A percentile compares a stretch with the other conserved stretches of the same genome.
Evolutionary conservation across 2,113 vertebrate genomes (phyloP).

Genomic region (Pangasianodon hypophthalmus): DNA sequence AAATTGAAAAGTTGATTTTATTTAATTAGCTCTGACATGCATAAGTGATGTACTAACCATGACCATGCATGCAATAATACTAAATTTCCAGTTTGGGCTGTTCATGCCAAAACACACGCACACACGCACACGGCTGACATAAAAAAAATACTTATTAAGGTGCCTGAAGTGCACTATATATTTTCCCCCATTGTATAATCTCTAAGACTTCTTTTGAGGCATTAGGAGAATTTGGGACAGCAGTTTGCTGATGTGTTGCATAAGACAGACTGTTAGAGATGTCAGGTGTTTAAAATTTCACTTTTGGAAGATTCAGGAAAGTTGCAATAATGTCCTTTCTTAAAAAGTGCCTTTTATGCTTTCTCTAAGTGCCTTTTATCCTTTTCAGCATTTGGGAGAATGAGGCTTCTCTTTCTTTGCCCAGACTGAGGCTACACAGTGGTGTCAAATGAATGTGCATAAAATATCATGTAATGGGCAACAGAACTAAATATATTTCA

Average conservation of each 20-base stretch:
- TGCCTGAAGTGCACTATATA: background rate
- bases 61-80: background rate
- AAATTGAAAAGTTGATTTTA: background rate
- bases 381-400: background rate
- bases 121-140: background rate
- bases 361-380: background rate
- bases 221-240: background rate
- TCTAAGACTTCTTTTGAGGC: background rate
- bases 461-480: background rate
- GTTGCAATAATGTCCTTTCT: background rate
- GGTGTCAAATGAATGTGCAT: background rate
- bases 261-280: background rate
- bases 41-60: background rate
- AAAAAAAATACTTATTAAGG: background rate
- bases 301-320: background rate
- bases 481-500: background rate
- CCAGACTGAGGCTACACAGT: background rate
- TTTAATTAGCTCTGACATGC: constrained; percentile 3
- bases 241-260: background rate
- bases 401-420: background rate
- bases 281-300: background rate
- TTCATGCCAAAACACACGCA: background rate
- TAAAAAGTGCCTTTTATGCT: background rate
- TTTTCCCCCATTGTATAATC: background rate
- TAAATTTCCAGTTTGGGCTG: background rate